Conservation (phyloP, 2,113 vertebrate species). For the Bungarus multicinctus region DNA sequence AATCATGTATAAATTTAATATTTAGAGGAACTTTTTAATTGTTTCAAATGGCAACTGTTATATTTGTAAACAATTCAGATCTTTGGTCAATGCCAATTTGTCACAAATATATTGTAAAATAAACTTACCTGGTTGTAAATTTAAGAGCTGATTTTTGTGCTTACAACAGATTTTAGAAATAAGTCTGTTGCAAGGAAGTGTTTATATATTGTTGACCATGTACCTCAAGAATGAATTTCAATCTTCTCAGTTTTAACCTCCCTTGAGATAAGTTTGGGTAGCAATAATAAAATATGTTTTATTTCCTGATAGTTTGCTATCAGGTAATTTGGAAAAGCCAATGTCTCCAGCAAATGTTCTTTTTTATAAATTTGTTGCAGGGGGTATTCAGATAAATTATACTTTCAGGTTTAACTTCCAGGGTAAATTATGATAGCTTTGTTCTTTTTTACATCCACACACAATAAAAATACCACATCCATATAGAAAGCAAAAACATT, state of each 20-base stretch:
- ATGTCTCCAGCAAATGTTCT: background rate
- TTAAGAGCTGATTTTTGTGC: conserved; percentile 46
- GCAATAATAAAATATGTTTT: background rate
- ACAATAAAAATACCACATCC: background rate
- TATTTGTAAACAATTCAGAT: conserved; percentile 73
- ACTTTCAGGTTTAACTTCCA: background rate
- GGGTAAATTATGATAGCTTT: background rate
- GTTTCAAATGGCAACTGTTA: conserved; percentile 70
- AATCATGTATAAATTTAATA: conserved; percentile 77
- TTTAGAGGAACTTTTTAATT: conserved; percentile 73
- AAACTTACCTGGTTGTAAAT: conserved; percentile 74
- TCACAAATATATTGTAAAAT: conserved; percentile 78
- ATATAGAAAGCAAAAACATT: background rate
- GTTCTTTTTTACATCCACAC: background rate
- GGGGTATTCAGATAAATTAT: background rate
- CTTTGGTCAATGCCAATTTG: conserved; percentile 70
- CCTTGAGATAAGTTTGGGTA: background rate
- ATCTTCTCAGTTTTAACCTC: too few species aligned
- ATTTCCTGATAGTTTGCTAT: background rate
- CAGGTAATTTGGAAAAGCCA: background rate
- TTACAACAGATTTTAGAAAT: background rate
- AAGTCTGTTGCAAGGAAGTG: conserved; percentile 10
- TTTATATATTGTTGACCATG: background rate
- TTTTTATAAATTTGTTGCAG: background rate
- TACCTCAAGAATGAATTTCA: background rate